Base-by-base conservation (phyloP, 2,888 invertebrate species). In the Microctonus brassicae region DNA sequence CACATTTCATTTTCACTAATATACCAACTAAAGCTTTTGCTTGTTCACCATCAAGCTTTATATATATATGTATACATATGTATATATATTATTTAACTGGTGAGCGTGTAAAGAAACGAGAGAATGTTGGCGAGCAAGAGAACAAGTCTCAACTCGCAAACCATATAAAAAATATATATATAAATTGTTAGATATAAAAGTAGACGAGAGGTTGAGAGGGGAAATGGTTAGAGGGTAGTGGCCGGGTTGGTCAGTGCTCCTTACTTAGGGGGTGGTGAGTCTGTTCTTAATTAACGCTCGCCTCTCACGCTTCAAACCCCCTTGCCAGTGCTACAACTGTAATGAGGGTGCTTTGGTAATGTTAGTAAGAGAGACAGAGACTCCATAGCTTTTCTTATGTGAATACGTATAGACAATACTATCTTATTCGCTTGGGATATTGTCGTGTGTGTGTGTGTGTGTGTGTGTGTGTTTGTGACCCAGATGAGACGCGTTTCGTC, bases 201-300 rank as follows among this genome's bases (percentile, higher is more conserved):
- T n/a, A n/a, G 24, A 4, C 55, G 63, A 67, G 63, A 13, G 34
- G 33, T 47, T 47, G 9, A 17, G 60, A 72, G 73, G 63, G 69
- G 47, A 70, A 73, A 52, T 68, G 52, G 60, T 22, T n/a, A n/a
- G n/a, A n/a, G n/a, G 47, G 24, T 17, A 62, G 69, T 62, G 70
- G 60, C 63, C 62, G 73, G 81, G 82, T 81, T 84, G 85, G 86
- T 84, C 84, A 84, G 84, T 83, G 86, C 85, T 86, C 85, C 86
- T 86, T 85, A 85, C 84, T 83, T 83, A 84, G 82, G 82, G 84
- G 86, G 85, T 85, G 86, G 86, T 81, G 86, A 86, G 86, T 86
- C 86, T 86, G 86, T 86, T 86, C 86, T 86, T 86, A 86, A 86
- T 86, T 86, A 86, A 86, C 86, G 86, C 86, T 85, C 83, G 84